phyloP scores from a whole-genome alignment of 2,888 invertebrate species.

The Bursaphelenchus okinawaensis region DNA sequence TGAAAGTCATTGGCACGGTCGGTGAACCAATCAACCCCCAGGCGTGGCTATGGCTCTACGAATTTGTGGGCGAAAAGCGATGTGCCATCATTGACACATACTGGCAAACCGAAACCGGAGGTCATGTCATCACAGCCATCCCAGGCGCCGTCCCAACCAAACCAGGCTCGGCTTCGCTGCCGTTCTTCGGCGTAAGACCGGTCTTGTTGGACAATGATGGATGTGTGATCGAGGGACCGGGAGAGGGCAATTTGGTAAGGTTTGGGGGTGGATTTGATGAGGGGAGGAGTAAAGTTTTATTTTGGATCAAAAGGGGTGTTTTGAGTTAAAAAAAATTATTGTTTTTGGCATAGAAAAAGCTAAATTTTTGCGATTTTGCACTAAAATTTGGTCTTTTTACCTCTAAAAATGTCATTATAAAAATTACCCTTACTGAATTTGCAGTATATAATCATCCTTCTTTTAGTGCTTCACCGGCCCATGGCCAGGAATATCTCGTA shows the following conservation, averaged over 20 bases:
- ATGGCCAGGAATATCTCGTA: conserved; percentile 97
- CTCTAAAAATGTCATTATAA: too few relatives aligned
- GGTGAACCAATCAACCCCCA: conserved; percentile 98
- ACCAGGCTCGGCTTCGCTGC: conserved; percentile 93
- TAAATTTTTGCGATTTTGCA: too few relatives aligned
- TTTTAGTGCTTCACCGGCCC: conserved; percentile 73
- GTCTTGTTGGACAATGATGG: conserved; percentile 81
- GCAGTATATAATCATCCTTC: not conserved
- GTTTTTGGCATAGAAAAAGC: not conserved
- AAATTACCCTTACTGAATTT: not conserved
- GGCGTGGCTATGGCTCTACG: conserved; percentile 53
- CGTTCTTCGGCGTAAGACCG: conserved; percentile 93
- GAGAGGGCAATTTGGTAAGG: conserved; percentile 76
- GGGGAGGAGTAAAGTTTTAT: not conserved
- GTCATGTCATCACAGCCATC: conserved; percentile 88
- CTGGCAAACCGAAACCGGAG: conserved; percentile 59
- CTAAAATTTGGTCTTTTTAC: too few relatives aligned
- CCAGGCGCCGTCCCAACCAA: conserved; percentile 92
- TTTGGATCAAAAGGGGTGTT: not conserved
- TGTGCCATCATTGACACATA: conserved; percentile 83
- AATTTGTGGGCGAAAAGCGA: conserved; percentile 59
- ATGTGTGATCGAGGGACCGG: conserved; percentile 74
- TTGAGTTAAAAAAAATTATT: not conserved
- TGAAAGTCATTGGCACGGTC: conserved; percentile 84
- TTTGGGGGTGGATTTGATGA: not conserved